Evolutionary conservation across 1,140 invertebrate species (phyloP), one percentile per base, ranked within the genome.

Genomic region (Drosophila persimilis): DNA sequence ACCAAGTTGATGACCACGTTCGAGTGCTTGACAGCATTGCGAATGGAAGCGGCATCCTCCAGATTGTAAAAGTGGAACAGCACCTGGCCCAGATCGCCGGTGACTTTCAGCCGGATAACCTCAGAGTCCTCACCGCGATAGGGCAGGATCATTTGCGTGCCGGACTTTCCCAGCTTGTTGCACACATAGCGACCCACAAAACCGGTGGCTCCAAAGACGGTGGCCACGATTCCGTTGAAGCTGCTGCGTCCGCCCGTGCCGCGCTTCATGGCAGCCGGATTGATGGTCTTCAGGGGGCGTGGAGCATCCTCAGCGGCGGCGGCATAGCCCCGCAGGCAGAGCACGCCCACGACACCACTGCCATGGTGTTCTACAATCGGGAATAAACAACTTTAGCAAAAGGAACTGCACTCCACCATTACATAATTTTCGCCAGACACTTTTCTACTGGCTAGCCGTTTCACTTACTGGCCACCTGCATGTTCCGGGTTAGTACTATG

Each of bases 1-100:
- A 99, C 95, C 41, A 99, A 93, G 92, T 99, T 99, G 71, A 99
- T 95, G 1, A 99, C 99, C 64, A 99, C 96, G 93, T 99, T 99
- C 0, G 98, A 99, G 92, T 99, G 97, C 84, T 97, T 96, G 5
- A 99, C 94, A 9, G 95, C 95, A 92, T 96, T 97, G 4, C 94
- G 92, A 74, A 99, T 96, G 0, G 95, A 95, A n/a, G 96, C 95
- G 83, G 98, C 97, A 93, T 99, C 97, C 46, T 93, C 93, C 20
- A 99, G 81, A 88, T 98, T 83, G 90, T 95, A 99, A 3, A 95
- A 97, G 86, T 96, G 94, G 91, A 96, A 99, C 1, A 98, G 92
- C 17, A 99, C 95, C 94, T 99, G 99, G 24, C 99, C 99, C 54
- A 99, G 93, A 93, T 99, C 99, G 43, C 98, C 98, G 80, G 93